These are phyloP conservation scores for Onchidella celtica DNA, from an alignment of 2,888 invertebrate genomes.

Conservation along the genomic window DNA sequence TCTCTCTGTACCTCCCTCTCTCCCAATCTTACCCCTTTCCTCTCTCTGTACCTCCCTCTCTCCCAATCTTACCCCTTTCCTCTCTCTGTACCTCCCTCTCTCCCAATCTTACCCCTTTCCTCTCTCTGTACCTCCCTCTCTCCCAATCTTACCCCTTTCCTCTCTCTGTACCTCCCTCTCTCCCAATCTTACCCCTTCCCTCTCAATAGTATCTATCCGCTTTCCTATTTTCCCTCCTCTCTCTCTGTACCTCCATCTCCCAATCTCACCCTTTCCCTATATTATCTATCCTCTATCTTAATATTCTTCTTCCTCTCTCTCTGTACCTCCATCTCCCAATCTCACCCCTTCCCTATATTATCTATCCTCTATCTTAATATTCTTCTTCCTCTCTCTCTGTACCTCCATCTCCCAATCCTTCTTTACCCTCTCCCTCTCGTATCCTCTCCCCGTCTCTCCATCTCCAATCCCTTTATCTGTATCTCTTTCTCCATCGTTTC, in stretches of 20 bases:
- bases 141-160: too few relatives aligned
- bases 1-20: too few relatives aligned
- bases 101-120: too few relatives aligned
- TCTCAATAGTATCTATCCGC: neutral
- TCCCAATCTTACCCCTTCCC: neutral
- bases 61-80: neutral
- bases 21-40: too few relatives aligned
- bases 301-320: neutral
- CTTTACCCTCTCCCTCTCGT: neutral
- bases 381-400: neutral
- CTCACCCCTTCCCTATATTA: too few relatives aligned
- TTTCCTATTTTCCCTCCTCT: neutral
- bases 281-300: neutral
- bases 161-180: neutral
- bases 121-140: too few relatives aligned
- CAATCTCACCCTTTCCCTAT: neutral
- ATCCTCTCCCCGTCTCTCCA: neutral
- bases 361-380: neutral
- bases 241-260: neutral
- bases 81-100: conserved; percentile 3
- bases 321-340: neutral
- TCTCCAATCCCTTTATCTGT: neutral
- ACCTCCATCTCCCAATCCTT: neutral
- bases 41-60: neutral
- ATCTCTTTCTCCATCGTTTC: neutral